Base-by-base conservation (phyloP, 2,888 invertebrate genomes). In the Rhodophaea formosa region DNA sequence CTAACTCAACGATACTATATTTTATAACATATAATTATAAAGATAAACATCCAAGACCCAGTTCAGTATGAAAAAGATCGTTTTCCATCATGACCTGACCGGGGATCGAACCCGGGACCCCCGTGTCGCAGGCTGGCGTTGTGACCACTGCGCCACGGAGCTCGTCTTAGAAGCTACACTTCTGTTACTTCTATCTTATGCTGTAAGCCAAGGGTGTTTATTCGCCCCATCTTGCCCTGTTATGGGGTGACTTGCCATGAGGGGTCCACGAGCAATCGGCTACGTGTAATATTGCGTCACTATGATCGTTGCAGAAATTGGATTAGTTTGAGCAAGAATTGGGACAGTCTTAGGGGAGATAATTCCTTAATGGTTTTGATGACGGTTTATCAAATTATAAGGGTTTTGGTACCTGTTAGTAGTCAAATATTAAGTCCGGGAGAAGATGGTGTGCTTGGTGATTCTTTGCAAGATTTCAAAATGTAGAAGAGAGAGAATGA, bases 301-400 rank as follows among this genome's bases (percentile, higher is more conserved):
- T 35, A 51, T 51, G 35, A 51, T 51, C 51, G 16, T 35, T 35
- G 10, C 51, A 35, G 51, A 51, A 51, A 51, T 51, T 51, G 35
- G 35, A 51, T 51, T 51, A 51, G 51, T 51, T 51, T 51, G 12
- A 35, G 12, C 16, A 51, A 39, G 51, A 51, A 15, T 35, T 35
- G 17, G 35, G 16, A 32, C 35, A 17, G n/a, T 29, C 23, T 23
- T 46, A 7, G 35, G 51, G 51, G 35, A 51, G 51, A 51, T 35
- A 51, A 51, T 51, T 51, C 16, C 10, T 35, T 51, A 51, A 51
- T 51, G 51, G 30, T 8, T 51, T 51, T 51, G 51, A 51, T 51
- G 51, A 51, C 51, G 51, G 51, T 51, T 51, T 39, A 51, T 51
- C 51, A 35, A 51, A 51, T 51, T 51, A 51, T 35, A 17, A 51